Base-by-base conservation (phyloP, 2,797 vertebrate genomes). In the Champsocephalus gunnari region DNA sequence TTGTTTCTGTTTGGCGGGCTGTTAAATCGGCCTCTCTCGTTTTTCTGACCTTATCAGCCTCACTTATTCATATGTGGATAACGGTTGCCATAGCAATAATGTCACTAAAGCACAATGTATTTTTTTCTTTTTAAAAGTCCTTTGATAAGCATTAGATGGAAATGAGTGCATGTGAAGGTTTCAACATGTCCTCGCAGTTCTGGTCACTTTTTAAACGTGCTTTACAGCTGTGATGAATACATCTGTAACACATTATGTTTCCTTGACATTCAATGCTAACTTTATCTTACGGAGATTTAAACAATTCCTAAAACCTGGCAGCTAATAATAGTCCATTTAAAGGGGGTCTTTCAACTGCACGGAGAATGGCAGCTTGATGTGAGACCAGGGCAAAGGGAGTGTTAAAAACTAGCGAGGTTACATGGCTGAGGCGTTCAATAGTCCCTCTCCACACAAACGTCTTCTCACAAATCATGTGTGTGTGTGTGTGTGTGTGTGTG, bases 31-130 rank as follows among this genome's bases (percentile, higher is more conserved):
- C 32, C 21, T 51, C 45, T 49, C 12, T 8, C 69, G 45, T 77
- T 64, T 48, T 60, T 69, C 16, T 28, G 43, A 69, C 66, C 49
- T n/a, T 16, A 54, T 67, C 49, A 19, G 17, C 47, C n/a, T 64
- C 24, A 71, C 58, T 71, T 62, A 28, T 64, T 51, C 51, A 75
- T 83, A 65, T 44, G 48, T 43, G 61, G 72, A 68, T 55, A 67
- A 55, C 59, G 17, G 50, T 74, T 84, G 59, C 71, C 59, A 69
- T 81, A 73, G 75, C 13, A 66, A 75, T 53, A 24, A 16, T 43
- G 19, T 49, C 17, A 28, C 9, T 13, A 19, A 58, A 56, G 43
- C 28, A 19, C 12, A 3, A 3, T 9, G 0, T 63, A 11, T 75
- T 65, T 51, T n/a, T 73, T 38, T 61, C 34, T 49, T 71, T 49